These are phyloP conservation scores for Thysanoteuthis rhombus DNA, from an alignment of 2,888 invertebrate genomes.

Conservation along the genomic window DNA sequence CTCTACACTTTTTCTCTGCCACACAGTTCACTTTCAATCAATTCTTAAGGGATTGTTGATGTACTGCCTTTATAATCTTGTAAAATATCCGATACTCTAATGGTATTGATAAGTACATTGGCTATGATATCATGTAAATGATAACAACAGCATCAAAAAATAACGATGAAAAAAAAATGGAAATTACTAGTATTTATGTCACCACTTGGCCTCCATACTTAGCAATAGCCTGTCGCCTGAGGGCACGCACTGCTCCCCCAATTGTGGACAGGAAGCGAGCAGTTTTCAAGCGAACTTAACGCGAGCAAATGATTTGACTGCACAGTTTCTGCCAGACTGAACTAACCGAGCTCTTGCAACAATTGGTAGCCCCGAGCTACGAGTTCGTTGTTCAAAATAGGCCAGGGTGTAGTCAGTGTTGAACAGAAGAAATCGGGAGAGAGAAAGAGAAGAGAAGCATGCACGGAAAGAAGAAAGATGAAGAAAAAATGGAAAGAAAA, in stretches of 20 bases:
- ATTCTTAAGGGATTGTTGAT: no score
- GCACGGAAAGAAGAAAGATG: not conserved
- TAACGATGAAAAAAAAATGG: not conserved
- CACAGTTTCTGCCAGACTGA: not conserved
- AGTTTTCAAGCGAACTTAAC: not conserved
- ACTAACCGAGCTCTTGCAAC: constrained; percentile 12
- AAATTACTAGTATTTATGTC: not conserved
- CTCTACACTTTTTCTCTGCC: no score
- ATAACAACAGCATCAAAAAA: not conserved
- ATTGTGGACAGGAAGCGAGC: no score
- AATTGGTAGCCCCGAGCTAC: not conserved
- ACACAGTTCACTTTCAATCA: no score
- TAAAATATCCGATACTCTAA: no score
- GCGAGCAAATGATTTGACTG: constrained; percentile 12
- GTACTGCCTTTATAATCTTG: no score
- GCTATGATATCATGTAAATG: not conserved
- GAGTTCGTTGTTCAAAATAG: not conserved
- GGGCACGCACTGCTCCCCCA: not conserved
- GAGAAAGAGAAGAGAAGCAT: not conserved
- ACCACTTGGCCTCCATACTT: not conserved
- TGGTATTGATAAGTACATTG: not conserved
- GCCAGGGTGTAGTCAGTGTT: not conserved
- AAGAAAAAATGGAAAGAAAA: not conserved
- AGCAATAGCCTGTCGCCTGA: not conserved
- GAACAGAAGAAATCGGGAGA: not conserved